These are phyloP conservation scores for Ailurus styani DNA, from an alignment of 2,113 vertebrate genomes.

Conservation along the genomic window DNA sequence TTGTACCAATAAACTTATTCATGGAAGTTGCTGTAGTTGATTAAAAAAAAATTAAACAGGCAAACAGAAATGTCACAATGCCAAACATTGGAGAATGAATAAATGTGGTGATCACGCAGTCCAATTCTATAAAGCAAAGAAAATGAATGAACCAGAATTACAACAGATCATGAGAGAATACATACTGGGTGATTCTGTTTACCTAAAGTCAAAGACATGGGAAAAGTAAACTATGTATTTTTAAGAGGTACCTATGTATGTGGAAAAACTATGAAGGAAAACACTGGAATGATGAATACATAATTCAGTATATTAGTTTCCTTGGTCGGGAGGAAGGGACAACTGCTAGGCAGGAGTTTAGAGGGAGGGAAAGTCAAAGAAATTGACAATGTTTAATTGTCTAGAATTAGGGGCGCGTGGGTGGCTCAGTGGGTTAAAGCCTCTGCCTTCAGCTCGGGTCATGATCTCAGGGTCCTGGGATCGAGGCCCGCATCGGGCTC, in stretches of 20 bases:
- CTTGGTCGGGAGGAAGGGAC: neutral
- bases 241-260: neutral
- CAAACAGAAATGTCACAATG: neutral
- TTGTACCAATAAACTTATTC: neutral
- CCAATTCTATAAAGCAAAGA: neutral
- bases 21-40: neutral
- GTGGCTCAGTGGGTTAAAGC: too few relatives aligned
- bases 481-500: too few relatives aligned
- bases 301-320: neutral
- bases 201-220: neutral
- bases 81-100: neutral
- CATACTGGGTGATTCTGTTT: neutral
- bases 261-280: neutral
- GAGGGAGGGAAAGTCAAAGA: neutral
- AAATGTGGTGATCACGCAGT: neutral
- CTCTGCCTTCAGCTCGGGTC: too few relatives aligned
- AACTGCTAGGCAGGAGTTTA: neutral
- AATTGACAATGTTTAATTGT: neutral
- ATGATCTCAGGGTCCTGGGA: too few relatives aligned
- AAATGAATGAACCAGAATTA: neutral
- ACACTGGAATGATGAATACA: neutral
- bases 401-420: too few relatives aligned
- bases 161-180: neutral
- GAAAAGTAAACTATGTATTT: neutral
- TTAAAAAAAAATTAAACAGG: neutral